A percentile compares a stretch with the other conserved stretches of the same genome.
phyloP scores from a whole-genome alignment of 64 coral and sea anemone species.

The Porites lutea region DNA sequence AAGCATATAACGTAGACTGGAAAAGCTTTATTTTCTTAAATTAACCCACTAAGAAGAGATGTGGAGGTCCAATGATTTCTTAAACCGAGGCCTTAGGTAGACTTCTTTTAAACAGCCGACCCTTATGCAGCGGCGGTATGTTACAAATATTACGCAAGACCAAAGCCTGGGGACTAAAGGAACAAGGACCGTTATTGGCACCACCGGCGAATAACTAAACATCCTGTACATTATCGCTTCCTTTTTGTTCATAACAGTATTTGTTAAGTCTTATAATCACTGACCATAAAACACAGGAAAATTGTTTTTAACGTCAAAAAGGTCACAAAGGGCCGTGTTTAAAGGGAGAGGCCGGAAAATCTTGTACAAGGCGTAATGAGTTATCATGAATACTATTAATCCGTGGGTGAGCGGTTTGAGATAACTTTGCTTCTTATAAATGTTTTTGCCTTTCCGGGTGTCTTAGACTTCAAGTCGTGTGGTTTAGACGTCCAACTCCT shows the following conservation, averaged over 20 bases:
- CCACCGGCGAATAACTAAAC: not conserved
- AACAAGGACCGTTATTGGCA: not conserved
- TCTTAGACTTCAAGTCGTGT: not conserved
- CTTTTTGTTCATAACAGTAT: not conserved
- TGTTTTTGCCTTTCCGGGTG: not conserved
- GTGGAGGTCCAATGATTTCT: too few relatives aligned
- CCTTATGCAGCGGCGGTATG: not conserved
- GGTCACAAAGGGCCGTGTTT: not conserved
- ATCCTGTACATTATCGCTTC: not conserved
- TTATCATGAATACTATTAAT: not conserved
- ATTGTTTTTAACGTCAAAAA: not conserved
- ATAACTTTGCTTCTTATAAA: not conserved
- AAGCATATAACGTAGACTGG: too few relatives aligned
- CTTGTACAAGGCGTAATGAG: not conserved
- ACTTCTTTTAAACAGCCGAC: too few relatives aligned
- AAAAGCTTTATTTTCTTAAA: too few relatives aligned
- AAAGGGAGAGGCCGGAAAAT: constrained; percentile 16
- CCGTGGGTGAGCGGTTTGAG: constrained; percentile 10
- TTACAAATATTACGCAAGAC: not conserved
- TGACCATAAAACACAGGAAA: not conserved
- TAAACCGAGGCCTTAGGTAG: too few relatives aligned
- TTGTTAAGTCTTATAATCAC: not conserved
- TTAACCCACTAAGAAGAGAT: too few relatives aligned
- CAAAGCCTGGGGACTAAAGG: not conserved
- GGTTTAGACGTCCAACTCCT: not conserved